Conservation (phyloP, 2,888 invertebrate species). For the Molanna angustata region DNA sequence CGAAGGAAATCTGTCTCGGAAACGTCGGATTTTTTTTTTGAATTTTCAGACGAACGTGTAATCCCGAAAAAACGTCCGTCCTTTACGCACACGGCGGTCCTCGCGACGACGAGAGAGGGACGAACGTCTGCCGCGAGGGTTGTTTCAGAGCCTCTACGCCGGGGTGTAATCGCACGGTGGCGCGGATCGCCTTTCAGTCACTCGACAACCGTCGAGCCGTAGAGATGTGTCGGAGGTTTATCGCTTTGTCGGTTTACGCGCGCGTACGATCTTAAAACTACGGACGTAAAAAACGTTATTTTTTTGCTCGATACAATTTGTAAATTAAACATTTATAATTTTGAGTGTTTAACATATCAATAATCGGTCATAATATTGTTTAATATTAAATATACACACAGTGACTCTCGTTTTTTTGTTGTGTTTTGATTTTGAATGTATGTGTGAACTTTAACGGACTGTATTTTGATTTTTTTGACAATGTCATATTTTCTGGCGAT, state of each 20-base stretch:
- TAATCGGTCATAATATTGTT: too few species aligned
- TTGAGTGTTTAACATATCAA: background rate
- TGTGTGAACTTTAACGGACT: too few species aligned
- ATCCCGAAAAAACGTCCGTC: conserved; percentile 13
- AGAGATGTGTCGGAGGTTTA: conserved; percentile 43
- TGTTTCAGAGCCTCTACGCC: conserved; percentile 36
- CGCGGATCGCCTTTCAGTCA: conserved; percentile 47
- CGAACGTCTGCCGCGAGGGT: conserved; percentile 18
- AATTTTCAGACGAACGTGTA: background rate
- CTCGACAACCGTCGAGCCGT: conserved; percentile 62
- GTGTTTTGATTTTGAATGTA: too few species aligned
- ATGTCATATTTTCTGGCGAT: conserved; percentile 5
- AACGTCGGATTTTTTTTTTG: too few species aligned
- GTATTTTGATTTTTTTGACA: background rate
- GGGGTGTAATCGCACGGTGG: conserved; percentile 35
- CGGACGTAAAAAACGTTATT: too few species aligned
- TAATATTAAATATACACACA: too few species aligned
- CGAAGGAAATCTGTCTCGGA: conserved; percentile 28
- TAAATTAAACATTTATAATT: background rate
- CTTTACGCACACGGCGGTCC: conserved; percentile 31
- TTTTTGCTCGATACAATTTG: too few species aligned
- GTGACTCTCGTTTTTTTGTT: too few species aligned
- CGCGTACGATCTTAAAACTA: background rate
- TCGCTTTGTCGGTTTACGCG: conserved; percentile 35
- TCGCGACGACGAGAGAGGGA: conserved; percentile 44